Conservation (phyloP, 2,888 invertebrate genomes). For the Acholoe squamosa region DNA sequence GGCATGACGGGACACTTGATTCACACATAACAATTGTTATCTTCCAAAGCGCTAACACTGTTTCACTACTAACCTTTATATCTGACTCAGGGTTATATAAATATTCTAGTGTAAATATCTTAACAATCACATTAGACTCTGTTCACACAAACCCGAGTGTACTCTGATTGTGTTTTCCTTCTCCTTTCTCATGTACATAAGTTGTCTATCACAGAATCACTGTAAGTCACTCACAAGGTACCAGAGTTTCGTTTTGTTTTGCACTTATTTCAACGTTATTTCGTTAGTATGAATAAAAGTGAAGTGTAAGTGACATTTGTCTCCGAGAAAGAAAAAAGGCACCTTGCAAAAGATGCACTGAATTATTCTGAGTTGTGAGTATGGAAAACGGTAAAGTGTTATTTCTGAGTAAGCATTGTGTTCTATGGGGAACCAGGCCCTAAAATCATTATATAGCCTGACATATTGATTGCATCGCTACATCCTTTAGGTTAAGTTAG, state of each 20-base stretch:
- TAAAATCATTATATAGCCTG: not conserved
- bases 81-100: slow-evolving; percentile 54
- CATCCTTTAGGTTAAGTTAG: slow-evolving; percentile 16
- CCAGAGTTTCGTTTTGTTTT: not conserved
- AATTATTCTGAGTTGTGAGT: slow-evolving; percentile 43
- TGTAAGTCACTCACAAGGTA: not conserved
- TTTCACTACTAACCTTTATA: slow-evolving; percentile 35
- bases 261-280: not conserved
- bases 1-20: slow-evolving; percentile 31
- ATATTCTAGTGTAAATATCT: slow-evolving; percentile 8
- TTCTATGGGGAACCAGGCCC: not conserved
- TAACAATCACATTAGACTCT: not conserved
- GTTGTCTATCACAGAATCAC: not conserved
- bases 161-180: not conserved
- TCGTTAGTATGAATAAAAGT: not conserved
- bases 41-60: slow-evolving; percentile 45
- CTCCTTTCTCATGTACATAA: not conserved
- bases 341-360: not conserved
- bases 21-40: not conserved
- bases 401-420: not conserved
- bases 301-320: not conserved
- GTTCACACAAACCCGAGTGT: slow-evolving; percentile 1
- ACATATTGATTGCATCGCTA: not conserved
- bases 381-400: not conserved
- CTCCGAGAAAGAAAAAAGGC: not conserved